Conservation (phyloP, 2,797 vertebrate genomes). For the Ptychadena robeensis region DNA sequence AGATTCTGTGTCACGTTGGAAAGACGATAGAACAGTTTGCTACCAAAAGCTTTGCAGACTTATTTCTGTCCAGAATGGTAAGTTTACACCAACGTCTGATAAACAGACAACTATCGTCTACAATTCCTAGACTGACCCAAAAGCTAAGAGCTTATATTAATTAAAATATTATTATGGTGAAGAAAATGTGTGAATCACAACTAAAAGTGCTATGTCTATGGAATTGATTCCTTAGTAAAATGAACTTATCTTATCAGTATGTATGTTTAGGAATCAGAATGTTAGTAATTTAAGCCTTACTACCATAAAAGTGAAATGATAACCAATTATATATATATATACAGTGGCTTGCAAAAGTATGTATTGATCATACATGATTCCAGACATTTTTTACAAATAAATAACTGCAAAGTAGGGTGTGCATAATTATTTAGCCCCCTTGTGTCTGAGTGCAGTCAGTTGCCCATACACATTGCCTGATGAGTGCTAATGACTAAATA, state of each 20-base stretch:
- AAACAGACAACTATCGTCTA: background rate
- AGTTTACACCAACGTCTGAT: slow-evolving; percentile 3
- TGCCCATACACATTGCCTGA: too few species aligned
- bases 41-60: background rate
- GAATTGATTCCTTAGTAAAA: slow-evolving; percentile 14
- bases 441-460: too few species aligned
- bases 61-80: background rate
- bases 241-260: background rate
- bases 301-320: too few species aligned
- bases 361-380: too few species aligned
- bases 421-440: too few species aligned
- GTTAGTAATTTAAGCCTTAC: background rate
- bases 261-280: background rate
- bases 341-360: too few species aligned
- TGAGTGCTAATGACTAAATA: too few species aligned
- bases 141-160: background rate
- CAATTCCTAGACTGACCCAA: slow-evolving; percentile 13
- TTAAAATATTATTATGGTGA: slow-evolving; percentile 17
- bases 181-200: background rate
- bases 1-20: slow-evolving; percentile 32
- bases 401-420: too few species aligned
- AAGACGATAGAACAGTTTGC: slow-evolving; percentile 27
- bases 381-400: too few species aligned
- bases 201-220: too few species aligned
- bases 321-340: too few species aligned